Percentiles rank a stretch among this genome's conserved stretches.
Conservation (phyloP, 1,140 invertebrate genomes). For the Drosophila obscura region DNA sequence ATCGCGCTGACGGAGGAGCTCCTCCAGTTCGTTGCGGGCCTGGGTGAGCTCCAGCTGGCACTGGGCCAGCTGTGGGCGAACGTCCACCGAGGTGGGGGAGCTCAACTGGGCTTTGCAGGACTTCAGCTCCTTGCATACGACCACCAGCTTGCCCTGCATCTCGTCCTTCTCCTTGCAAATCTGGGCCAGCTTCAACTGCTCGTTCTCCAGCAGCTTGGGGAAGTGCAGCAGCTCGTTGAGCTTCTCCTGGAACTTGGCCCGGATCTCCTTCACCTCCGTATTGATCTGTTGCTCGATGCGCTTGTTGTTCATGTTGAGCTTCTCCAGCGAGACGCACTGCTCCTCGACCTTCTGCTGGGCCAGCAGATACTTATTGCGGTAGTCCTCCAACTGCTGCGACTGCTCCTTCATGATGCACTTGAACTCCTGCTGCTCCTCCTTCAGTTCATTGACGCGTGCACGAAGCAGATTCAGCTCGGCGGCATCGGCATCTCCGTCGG, state of each 20-base stretch:
- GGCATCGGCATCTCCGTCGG: conserved; percentile 58
- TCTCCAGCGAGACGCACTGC: conserved; percentile 88
- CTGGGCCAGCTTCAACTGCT: conserved; percentile 89
- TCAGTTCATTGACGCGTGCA: conserved; percentile 69
- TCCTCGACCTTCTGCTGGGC: conserved; percentile 91
- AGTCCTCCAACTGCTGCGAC: conserved; percentile 89
- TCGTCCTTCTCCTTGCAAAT: conserved; percentile 86
- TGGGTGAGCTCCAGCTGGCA: conserved; percentile 71
- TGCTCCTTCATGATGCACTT: conserved; percentile 88
- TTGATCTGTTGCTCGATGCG: conserved; percentile 91
- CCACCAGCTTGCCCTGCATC: conserved; percentile 68
- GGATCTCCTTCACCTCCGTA: conserved; percentile 89
- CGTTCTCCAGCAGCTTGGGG: conserved; percentile 89
- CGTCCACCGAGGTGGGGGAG: conserved; percentile 39
- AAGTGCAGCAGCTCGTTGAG: conserved; percentile 89
- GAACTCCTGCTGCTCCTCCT: conserved; percentile 86
- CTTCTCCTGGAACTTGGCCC: conserved; percentile 91
- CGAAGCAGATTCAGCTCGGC: conserved; percentile 72
- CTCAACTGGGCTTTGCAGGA: conserved; percentile 52
- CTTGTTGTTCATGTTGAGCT: conserved; percentile 90
- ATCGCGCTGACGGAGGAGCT: conserved; percentile 69
- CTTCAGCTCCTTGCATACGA: conserved; percentile 80
- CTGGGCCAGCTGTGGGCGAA: conserved; percentile 67
- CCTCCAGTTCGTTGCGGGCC: conserved; percentile 61
- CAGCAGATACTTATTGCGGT: conserved; percentile 89